Conservation (phyloP, 2,113 vertebrate genomes). For the Maccullochella peelii region DNA sequence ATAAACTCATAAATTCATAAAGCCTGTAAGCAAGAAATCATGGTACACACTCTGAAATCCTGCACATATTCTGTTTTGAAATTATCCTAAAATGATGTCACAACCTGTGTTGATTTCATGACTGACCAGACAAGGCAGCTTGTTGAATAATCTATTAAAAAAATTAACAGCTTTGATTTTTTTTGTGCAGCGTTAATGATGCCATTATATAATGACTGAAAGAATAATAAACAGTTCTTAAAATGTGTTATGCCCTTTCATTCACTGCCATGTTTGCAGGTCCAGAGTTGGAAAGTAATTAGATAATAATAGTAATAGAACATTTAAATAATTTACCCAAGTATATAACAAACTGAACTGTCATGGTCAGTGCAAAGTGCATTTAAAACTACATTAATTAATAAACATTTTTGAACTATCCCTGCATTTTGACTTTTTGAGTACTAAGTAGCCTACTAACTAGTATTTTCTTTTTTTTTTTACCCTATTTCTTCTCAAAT, state of each 20-base stretch:
- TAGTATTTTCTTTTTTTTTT: neutral
- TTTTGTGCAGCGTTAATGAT: neutral
- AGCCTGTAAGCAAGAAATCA: conserved; percentile 72
- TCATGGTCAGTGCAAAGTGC: neutral
- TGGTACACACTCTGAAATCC: conserved; percentile 62
- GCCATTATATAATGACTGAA: neutral
- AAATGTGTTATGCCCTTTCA: neutral
- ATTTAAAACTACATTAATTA: neutral
- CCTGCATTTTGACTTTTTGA: neutral
- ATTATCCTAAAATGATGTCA: neutral
- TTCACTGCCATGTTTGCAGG: neutral
- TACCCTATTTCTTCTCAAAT: neutral
- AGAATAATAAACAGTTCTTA: neutral
- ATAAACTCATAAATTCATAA: too few species aligned
- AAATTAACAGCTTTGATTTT: neutral
- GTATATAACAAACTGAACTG: neutral
- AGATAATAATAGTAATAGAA: too few species aligned
- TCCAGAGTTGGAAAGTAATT: neutral
- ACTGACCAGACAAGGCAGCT: neutral
- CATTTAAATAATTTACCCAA: neutral
- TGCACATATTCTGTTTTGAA: neutral
- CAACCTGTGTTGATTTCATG: neutral
- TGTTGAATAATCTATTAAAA: neutral
- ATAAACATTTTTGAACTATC: neutral
- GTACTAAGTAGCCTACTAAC: too few species aligned